Conservation (phyloP, 2,888 invertebrate species). For the Mythimna albipuncta region DNA sequence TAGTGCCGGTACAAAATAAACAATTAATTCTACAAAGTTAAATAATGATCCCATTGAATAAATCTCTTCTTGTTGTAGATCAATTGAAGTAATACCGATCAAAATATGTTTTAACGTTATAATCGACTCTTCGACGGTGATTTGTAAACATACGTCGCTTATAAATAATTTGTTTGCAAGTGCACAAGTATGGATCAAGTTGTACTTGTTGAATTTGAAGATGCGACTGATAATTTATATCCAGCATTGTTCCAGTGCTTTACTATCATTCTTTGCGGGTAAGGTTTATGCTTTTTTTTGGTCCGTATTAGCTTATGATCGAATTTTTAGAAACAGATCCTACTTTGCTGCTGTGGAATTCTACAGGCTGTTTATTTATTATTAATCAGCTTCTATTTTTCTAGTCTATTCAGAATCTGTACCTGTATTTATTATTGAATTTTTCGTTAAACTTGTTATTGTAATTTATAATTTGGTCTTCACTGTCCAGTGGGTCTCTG, state of each 20-base stretch:
- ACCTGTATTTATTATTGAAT: background rate
- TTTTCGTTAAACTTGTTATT: background rate
- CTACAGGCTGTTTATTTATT: background rate
- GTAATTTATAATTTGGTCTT: too few species aligned
- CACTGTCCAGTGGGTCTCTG: too few species aligned
- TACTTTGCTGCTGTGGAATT: background rate
- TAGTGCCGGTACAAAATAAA: background rate
- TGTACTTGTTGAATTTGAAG: constrained; percentile 66
- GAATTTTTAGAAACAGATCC: background rate
- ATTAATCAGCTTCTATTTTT: background rate
- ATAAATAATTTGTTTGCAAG: constrained; percentile 2
- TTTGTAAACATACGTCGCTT: constrained; percentile 13
- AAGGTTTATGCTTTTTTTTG: constrained; percentile 75
- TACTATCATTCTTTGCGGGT: constrained; percentile 97
- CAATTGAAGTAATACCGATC: background rate
- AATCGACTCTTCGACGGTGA: constrained; percentile 1
- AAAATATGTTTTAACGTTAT: constrained; percentile 15
- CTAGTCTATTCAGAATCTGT: background rate
- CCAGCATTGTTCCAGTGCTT: constrained; percentile 98
- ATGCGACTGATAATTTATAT: constrained; percentile 94
- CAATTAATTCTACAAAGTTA: background rate
- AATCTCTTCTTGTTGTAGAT: background rate
- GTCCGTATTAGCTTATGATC: background rate
- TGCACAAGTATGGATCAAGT: constrained; percentile 71
- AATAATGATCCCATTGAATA: too few species aligned